Percentiles rank a stretch among this genome's conserved stretches.
phyloP scores from a whole-genome alignment of 1,140 invertebrate genomes.

The Colletes latitarsis region DNA sequence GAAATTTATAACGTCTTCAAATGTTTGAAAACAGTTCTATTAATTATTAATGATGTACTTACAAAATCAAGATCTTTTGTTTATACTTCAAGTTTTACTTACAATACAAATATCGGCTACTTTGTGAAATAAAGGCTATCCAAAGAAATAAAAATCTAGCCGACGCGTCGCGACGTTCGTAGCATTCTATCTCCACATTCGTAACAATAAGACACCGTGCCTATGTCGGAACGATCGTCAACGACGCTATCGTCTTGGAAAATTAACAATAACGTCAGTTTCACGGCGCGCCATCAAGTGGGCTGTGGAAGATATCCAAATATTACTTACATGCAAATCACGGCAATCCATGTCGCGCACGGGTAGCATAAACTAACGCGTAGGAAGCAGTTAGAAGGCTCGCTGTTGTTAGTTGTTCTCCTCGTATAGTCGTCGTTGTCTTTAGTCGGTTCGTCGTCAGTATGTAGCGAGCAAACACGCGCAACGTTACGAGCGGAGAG shows the following conservation, averaged over 20 bases:
- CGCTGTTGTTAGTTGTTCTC: slow-evolving; percentile 30
- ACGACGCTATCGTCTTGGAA: background rate
- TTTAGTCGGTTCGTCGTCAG: slow-evolving; percentile 42
- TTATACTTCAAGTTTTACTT: too few species aligned
- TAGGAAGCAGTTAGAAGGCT: slow-evolving; percentile 39
- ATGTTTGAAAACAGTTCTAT: too few species aligned
- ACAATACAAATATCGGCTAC: too few species aligned
- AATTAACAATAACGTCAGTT: slow-evolving; percentile 8
- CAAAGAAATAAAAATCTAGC: too few species aligned
- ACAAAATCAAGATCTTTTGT: too few species aligned
- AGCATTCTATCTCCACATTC: too few species aligned
- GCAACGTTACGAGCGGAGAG: slow-evolving; percentile 62
- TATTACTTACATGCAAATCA: slow-evolving; percentile 17
- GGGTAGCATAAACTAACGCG: slow-evolving; percentile 38
- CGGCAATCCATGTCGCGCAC: background rate
- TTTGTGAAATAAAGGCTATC: too few species aligned
- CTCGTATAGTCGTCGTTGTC: slow-evolving; percentile 26
- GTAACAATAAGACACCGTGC: too few species aligned
- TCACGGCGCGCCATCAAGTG: background rate
- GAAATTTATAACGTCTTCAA: too few species aligned
- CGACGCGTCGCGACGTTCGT: too few species aligned
- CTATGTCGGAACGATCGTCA: too few species aligned
- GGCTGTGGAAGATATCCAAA: background rate
- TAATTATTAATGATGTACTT: too few species aligned
- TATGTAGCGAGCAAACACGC: slow-evolving; percentile 66